Percentiles rank a stretch among this genome's conserved stretches.
Conservation (phyloP, 1,140 invertebrate genomes). For the Bradysia coprophila region DNA sequence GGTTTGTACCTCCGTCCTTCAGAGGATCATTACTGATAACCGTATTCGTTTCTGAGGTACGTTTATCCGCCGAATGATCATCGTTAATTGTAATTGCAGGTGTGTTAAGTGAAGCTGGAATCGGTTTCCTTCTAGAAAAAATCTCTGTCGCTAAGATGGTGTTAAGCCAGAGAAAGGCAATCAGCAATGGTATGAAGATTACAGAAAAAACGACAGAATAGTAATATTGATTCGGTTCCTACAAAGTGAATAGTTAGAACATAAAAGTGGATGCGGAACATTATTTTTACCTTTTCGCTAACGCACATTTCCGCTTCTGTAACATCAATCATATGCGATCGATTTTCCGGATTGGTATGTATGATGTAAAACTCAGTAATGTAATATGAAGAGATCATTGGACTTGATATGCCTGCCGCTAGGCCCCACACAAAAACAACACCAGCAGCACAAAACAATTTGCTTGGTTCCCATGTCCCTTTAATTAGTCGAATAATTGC, state of each 20-base stretch:
- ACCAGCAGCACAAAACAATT: slow-evolving; percentile 10
- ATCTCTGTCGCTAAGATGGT: slow-evolving; percentile 28
- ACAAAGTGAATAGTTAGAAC: slow-evolving; percentile 9
- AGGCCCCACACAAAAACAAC: slow-evolving; percentile 19
- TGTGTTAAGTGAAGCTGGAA: background rate
- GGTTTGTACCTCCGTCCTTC: background rate
- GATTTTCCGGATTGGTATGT: slow-evolving; percentile 6
- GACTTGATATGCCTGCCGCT: slow-evolving; percentile 13
- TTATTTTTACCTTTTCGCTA: slow-evolving; percentile 7
- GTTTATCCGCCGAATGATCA: background rate
- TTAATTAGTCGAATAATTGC: slow-evolving; percentile 22
- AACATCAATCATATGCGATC: slow-evolving; percentile 1
- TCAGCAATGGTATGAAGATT: slow-evolving; percentile 30
- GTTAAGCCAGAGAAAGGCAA: slow-evolving; percentile 30
- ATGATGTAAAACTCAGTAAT: slow-evolving; percentile 12
- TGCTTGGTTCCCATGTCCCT: slow-evolving; percentile 23
- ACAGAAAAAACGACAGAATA: slow-evolving; percentile 26
- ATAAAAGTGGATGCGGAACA: slow-evolving; percentile 5
- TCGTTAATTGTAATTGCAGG: background rate
- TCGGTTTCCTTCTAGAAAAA: slow-evolving; percentile 19
- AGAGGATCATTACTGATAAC: background rate
- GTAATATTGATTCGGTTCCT: slow-evolving; percentile 16
- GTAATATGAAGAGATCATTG: slow-evolving; percentile 12
- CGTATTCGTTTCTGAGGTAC: background rate
- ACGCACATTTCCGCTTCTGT: slow-evolving; percentile 6